Conservation (phyloP, 2,113 vertebrate genomes). For the Tachuris rubrigastra region DNA sequence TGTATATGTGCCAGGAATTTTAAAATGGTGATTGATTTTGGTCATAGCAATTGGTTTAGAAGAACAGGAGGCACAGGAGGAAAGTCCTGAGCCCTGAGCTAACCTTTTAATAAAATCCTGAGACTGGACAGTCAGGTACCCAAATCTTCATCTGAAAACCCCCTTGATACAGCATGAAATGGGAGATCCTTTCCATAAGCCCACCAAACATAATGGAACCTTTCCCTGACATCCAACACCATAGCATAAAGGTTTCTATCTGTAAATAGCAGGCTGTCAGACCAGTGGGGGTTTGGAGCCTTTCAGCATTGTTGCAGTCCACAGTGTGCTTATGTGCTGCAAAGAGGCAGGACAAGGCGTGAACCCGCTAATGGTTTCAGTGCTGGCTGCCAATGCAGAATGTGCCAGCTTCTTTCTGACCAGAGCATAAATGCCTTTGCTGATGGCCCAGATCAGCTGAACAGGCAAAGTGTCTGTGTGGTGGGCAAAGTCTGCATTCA, state of each 20-base stretch:
- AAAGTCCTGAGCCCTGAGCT: background rate
- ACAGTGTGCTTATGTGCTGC: no score
- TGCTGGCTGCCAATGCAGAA: background rate
- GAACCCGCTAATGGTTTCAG: background rate
- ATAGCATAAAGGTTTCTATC: fast-evolving
- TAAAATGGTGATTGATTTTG: background rate
- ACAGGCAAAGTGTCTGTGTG: background rate
- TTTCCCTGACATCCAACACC: background rate
- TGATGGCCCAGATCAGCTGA: background rate
- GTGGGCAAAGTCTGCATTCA: background rate
- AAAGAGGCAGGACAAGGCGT: background rate
- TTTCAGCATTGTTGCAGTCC: background rate
- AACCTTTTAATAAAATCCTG: background rate
- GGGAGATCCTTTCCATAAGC: background rate
- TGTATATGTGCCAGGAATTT: background rate
- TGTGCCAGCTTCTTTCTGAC: background rate
- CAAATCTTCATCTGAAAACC: background rate
- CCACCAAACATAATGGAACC: background rate
- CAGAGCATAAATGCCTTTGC: background rate
- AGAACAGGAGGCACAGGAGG: background rate
- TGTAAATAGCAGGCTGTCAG: background rate
- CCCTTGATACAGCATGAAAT: background rate
- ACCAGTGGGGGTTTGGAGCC: background rate
- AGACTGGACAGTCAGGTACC: background rate
- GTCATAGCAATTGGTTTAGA: background rate